A percentile compares a stretch with the other conserved stretches of the same genome.
phyloP scores from a whole-genome alignment of 2,797 vertebrate species.

The Enteromius argenteus region DNA sequence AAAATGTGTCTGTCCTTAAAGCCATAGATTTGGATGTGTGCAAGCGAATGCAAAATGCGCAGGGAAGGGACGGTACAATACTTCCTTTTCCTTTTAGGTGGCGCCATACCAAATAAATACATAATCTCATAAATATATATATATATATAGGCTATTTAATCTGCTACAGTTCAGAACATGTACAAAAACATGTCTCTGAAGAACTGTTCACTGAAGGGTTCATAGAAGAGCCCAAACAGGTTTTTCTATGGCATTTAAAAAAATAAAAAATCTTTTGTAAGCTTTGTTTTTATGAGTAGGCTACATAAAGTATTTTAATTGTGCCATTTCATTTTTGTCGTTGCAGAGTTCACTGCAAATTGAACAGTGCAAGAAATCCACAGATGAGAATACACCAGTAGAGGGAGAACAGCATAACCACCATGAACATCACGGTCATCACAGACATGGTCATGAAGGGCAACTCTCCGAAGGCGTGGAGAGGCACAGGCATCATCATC shows the following conservation, averaged over 20 bases:
- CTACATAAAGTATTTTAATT: not conserved
- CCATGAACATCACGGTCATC: constrained; percentile 50
- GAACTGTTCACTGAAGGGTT: not conserved
- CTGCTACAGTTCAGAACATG: no score
- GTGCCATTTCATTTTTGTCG: not conserved
- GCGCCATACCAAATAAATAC: not conserved
- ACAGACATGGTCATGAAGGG: constrained; percentile 55
- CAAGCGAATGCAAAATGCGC: not conserved
- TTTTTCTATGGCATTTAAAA: not conserved
- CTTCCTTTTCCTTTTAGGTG: not conserved
- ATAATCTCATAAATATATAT: not conserved
- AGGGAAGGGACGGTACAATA: not conserved
- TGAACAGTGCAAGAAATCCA: constrained; percentile 67
- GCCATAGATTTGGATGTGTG: not conserved
- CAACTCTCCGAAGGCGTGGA: constrained; percentile 27
- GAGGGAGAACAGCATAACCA: constrained; percentile 48
- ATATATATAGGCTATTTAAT: no score
- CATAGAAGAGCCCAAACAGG: not conserved
- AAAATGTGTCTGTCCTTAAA: not conserved
- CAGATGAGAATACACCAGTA: constrained; percentile 49
- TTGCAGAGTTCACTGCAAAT: constrained; percentile 66
- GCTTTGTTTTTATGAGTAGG: not conserved
- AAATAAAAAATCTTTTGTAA: not conserved
- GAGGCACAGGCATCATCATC: constrained; percentile 48
- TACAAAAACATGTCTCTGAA: not conserved